Evolutionary conservation across 92 coral and sea anemone genomes (phyloP).

Genomic region (Bergia sp.): DNA sequence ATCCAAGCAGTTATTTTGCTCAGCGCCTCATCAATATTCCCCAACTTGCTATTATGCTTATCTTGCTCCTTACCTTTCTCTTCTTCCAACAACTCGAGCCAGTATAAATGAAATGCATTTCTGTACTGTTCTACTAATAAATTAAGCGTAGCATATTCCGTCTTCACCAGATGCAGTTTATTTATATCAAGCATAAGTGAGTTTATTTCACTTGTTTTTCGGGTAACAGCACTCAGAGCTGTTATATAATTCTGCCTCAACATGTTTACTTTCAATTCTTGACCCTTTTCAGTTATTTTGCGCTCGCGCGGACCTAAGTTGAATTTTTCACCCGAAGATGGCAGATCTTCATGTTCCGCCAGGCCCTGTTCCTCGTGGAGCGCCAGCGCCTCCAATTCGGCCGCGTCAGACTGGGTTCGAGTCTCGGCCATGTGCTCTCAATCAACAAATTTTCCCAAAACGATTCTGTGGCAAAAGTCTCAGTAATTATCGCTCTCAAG

Average conservation of each 20-base stretch:
- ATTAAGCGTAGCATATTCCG: constrained; percentile 7
- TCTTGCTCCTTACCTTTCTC: background rate
- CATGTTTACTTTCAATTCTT: constrained; percentile 20
- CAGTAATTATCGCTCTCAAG: too few relatives aligned
- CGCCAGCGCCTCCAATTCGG: background rate
- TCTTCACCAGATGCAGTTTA: constrained; percentile 42
- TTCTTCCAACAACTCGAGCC: constrained; percentile 1
- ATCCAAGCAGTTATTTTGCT: constrained; percentile 19
- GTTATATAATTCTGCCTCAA: constrained; percentile 4
- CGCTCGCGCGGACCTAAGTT: constrained; percentile 8
- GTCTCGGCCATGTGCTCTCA: background rate
- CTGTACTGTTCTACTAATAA: constrained; percentile 30
- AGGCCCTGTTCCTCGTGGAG: background rate
- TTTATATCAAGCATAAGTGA: constrained; percentile 19
- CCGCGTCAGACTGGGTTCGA: background rate
- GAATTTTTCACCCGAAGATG: background rate
- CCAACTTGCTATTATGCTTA: background rate
- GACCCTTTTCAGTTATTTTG: constrained; percentile 41
- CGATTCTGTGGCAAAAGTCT: too few relatives aligned
- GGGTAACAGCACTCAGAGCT: constrained; percentile 41
- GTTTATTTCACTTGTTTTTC: constrained; percentile 32
- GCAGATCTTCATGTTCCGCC: background rate
- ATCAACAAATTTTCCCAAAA: background rate
- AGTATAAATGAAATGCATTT: background rate
- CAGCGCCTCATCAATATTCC: background rate